Conservation (phyloP, 2,113 vertebrate genomes). For the Dinomys branickii region DNA sequence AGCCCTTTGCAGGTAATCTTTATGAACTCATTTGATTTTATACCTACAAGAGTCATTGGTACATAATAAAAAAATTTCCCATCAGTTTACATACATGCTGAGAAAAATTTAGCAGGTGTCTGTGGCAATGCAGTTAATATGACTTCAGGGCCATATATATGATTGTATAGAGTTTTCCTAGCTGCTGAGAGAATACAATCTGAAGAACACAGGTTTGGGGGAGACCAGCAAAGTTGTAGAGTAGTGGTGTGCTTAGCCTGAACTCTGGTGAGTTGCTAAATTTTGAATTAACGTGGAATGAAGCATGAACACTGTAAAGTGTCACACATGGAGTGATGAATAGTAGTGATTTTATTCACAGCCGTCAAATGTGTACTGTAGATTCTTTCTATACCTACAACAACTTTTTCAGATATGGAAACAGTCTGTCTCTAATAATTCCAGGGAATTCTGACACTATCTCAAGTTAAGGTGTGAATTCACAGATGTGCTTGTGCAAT, state of each 20-base stretch:
- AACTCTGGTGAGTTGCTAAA: not conserved
- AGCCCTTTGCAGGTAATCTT: not conserved
- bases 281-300: not conserved
- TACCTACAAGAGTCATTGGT: not conserved
- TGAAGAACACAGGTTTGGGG: not conserved
- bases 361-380: not conserved
- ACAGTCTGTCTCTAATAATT: not conserved
- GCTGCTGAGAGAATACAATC: not conserved
- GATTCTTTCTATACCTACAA: not conserved
- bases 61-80: not conserved
- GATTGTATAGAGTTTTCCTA: not conserved
- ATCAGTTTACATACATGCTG: not conserved
- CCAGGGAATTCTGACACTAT: not conserved
- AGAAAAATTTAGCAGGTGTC: not conserved
- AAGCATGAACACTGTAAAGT: no score
- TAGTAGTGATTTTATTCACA: not conserved
- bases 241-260: not conserved
- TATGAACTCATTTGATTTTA: not conserved
- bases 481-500: not conserved
- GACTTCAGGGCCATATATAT: not conserved
- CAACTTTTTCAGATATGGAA: not conserved
- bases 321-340: not conserved
- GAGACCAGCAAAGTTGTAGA: not conserved
- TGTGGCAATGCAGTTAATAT: not conserved
- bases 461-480: not conserved